phyloP scores from a whole-genome alignment of 2,113 vertebrate genomes.

The Hyla sarda region DNA sequence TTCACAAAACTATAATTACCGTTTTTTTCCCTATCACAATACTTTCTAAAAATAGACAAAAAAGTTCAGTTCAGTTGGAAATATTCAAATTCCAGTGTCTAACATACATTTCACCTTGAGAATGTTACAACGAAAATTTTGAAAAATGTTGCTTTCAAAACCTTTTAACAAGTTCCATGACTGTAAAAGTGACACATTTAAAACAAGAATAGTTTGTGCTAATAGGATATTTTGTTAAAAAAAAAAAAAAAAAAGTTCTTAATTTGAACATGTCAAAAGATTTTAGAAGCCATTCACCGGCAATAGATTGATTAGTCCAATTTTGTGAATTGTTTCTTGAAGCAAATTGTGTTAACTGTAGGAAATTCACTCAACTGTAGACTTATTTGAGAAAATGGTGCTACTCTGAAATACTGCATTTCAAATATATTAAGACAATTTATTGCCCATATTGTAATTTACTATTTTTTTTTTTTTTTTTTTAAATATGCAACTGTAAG shows the following conservation, averaged over 20 bases:
- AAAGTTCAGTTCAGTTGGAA: not conserved
- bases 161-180: not conserved
- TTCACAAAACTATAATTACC: not conserved
- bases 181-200: not conserved
- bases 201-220: not conserved
- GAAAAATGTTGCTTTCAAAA: not conserved
- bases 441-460: not conserved
- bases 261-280: slow-evolving; percentile 8
- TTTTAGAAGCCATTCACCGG: not conserved
- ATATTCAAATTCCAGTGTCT: not conserved
- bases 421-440: not conserved
- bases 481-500: not conserved
- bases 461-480: no score
- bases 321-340: slow-evolving; percentile 26
- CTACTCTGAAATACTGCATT: not conserved
- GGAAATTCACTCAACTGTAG: not conserved
- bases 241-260: not conserved
- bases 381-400: not conserved
- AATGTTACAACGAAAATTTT: not conserved
- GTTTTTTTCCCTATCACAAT: not conserved
- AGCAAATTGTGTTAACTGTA: not conserved
- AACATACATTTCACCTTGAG: not conserved
- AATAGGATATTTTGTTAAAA: not conserved
- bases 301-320: not conserved
- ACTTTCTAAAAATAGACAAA: not conserved